phyloP scores from a whole-genome alignment of 2,113 vertebrate species.

The Mormoops blainvillei region DNA sequence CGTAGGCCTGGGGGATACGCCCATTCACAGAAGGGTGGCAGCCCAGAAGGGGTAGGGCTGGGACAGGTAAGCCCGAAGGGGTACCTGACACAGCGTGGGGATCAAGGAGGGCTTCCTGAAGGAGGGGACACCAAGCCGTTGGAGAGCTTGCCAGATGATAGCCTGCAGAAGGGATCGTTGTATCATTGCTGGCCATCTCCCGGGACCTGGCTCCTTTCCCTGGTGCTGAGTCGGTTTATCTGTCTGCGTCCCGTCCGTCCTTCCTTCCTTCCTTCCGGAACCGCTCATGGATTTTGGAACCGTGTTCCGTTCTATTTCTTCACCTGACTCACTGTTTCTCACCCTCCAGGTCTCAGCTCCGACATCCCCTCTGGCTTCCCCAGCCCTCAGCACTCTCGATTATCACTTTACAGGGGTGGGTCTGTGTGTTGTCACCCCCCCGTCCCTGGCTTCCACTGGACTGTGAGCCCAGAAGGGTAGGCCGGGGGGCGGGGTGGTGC shows the following conservation, averaged over 20 bases:
- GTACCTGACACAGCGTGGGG: not conserved
- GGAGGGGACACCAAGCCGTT: not conserved
- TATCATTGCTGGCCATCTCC: not conserved
- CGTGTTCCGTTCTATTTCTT: not conserved
- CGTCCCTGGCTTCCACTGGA: too few species aligned
- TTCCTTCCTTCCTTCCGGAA: not conserved
- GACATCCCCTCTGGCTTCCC: not conserved
- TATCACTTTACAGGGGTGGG: too few species aligned
- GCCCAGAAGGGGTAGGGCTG: not conserved
- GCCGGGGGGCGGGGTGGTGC: not conserved
- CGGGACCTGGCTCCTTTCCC: not conserved
- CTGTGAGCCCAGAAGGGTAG: not conserved
- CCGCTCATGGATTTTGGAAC: not conserved
- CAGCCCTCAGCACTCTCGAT: not conserved
- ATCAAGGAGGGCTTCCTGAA: not conserved
- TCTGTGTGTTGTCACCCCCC: not conserved
- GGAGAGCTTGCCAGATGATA: not conserved
- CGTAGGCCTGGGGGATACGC: not conserved
- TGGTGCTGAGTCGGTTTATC: not conserved
- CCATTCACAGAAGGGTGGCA: not conserved
- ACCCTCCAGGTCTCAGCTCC: not conserved
- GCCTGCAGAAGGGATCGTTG: not conserved
- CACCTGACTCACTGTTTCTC: not conserved
- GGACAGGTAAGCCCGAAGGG: not conserved
- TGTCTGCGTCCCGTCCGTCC: not conserved